These are phyloP conservation scores for Lycocorax pyrrhopterus DNA, from an alignment of 2,113 vertebrate species.

Conservation along the genomic window DNA sequence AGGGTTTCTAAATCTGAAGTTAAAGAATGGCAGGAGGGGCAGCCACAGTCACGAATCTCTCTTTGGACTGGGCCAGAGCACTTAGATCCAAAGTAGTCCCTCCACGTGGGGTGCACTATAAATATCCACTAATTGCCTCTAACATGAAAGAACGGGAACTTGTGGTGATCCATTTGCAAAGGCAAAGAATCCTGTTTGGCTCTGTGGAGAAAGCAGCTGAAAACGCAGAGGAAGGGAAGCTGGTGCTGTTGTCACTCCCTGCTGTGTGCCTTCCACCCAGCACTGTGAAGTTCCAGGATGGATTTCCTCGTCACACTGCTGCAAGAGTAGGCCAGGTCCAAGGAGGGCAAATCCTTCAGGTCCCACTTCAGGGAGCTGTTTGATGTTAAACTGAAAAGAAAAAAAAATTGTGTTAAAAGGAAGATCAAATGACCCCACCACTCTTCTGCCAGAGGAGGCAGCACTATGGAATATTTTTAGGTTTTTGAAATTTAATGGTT, in stretches of 20 bases:
- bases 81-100: not conserved
- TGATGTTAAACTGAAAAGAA: not conserved
- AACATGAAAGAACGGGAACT: not conserved
- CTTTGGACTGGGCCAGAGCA: not conserved
- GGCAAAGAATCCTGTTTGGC: not conserved
- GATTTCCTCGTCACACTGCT: rapidly evolving
- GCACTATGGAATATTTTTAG: not conserved
- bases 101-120: not conserved
- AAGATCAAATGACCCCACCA: not conserved
- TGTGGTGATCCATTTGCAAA: not conserved
- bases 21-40: not conserved
- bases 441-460: not conserved
- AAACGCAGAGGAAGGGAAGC: not conserved
- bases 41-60: not conserved
- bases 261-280: not conserved
- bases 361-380: not conserved
- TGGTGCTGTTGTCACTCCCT: not conserved
- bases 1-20: not conserved
- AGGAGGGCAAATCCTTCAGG: not conserved
- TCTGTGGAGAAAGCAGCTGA: not conserved
- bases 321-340: not conserved
- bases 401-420: not conserved
- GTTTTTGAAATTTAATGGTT: not conserved
- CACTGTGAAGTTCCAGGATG: not conserved
- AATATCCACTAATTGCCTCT: not conserved